Evolutionary conservation across 2,113 vertebrate genomes (phyloP), one percentile per base, ranked within the genome.

Genomic region (Salvelinus sp.): DNA sequence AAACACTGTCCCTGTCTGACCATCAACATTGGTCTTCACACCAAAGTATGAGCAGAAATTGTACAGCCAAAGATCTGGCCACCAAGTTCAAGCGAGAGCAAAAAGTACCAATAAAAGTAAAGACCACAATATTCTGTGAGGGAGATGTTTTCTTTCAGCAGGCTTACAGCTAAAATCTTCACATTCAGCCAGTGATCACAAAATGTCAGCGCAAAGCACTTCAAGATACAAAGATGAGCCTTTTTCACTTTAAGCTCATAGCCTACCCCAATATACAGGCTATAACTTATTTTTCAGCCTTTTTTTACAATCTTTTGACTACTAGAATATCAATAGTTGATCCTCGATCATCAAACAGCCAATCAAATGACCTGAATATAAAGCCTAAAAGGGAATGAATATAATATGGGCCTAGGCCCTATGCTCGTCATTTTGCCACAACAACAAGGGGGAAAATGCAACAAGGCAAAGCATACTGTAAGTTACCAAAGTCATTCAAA

Each of bases 131-230:
- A 70, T 69, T 82, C 74, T 2, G 38, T 68, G 74, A 75, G 77
- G 47, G 5, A 82, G 64, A 75, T 30, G 70, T 79, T 78, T 48
- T 28, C 76, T 84, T 83, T 72, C 58, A 77, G 74, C 73, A 57
- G 73, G 70, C 77, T 77, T 68, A 67, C 60, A 85, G 85, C 67
- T 57, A 79, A 6, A 82, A 69, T 75, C 73, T 47, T 86, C 83
- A 83, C 75, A 79, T 90, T 87, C 74, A 79, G 79, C 33, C 77
- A 63, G 65, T 44, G 9, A 44, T 44, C 38, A 44, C 38, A 77
- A 85, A 87, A 87, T 83, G 83, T 83, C 87, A 87, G 16, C 3
- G 72, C 73, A 67, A 57, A 75, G 77, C 14, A 76, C 75, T 44
- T 72, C 75, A 54, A 75, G 28, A 77, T 73, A 75, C 72, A 66